phyloP scores from a whole-genome alignment of 2,113 vertebrate species.

The Hippocampus barbouri region DNA sequence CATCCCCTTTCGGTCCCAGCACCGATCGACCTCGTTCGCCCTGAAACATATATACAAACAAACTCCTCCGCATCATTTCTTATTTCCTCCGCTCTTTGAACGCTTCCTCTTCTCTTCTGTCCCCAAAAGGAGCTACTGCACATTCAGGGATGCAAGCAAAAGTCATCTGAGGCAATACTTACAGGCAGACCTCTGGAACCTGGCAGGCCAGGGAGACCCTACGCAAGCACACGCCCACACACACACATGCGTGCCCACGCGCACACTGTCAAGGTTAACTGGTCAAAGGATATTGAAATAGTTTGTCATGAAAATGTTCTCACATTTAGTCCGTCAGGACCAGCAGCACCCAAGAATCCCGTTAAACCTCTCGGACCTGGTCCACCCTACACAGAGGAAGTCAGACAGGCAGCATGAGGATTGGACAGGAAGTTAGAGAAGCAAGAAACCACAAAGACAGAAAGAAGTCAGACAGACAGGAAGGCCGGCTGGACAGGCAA shows the following conservation, averaged over 20 bases:
- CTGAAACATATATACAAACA: slow-evolving; percentile 45
- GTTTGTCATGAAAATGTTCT: slow-evolving; percentile 18
- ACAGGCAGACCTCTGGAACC: slow-evolving; percentile 64
- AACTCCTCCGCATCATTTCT: neutral
- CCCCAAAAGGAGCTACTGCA: neutral
- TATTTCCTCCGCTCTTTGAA: neutral
- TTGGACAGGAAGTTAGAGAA: neutral
- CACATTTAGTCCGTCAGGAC: slow-evolving; percentile 49
- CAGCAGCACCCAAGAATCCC: slow-evolving; percentile 42
- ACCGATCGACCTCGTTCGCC: slow-evolving; percentile 65
- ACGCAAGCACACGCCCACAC: neutral
- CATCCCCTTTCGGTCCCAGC: slow-evolving; percentile 65
- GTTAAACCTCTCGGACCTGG: slow-evolving; percentile 36
- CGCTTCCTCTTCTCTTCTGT: neutral
- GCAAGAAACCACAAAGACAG: neutral
- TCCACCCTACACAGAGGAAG: slow-evolving; percentile 51
- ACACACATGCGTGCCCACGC: slow-evolving; percentile 7
- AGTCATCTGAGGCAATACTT: slow-evolving; percentile 27
- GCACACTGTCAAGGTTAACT: neutral
- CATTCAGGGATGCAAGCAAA: neutral
- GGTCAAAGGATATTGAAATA: neutral
- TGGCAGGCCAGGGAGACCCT: slow-evolving; percentile 59
- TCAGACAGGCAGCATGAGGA: neutral
- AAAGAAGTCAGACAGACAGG: too few relatives aligned
- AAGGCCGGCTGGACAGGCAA: neutral